Conservation (phyloP, 1,140 invertebrate genomes). For the Papilio polyxenes region DNA sequence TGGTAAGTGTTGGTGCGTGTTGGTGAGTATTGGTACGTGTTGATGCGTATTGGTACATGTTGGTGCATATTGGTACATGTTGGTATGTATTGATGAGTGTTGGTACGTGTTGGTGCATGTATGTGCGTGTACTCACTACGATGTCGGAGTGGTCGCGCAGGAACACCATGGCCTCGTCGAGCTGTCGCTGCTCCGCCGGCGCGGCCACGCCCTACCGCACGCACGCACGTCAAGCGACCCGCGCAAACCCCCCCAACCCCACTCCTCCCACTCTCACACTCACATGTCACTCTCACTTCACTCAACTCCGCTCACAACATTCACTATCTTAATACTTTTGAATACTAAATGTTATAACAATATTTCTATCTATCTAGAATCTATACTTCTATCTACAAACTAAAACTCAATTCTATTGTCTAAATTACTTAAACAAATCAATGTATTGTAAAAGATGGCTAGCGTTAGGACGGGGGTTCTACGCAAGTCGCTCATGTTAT, state of each 20-base stretch:
- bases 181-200: conserved; percentile 88
- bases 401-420: conserved; percentile 42
- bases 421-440: conserved; percentile 44
- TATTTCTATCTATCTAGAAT: neutral
- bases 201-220: conserved; percentile 83
- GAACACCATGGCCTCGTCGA: conserved; percentile 95
- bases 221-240: conserved; percentile 46
- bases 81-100: neutral
- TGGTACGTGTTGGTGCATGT: neutral
- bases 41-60: too few species aligned
- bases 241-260: conserved; percentile 3
- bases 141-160: conserved; percentile 91
- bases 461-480: conserved; percentile 52
- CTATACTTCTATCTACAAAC: conserved; percentile 38
- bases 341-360: neutral
- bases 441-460: conserved; percentile 43
- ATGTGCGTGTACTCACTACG: conserved; percentile 79
- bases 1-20: neutral
- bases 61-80: neutral
- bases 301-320: neutral
- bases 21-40: too few species aligned
- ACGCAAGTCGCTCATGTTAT: conserved; percentile 57
- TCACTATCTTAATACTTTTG: too few species aligned
- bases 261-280: neutral
- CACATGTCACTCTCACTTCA: neutral